A percentile compares a stretch with the other conserved stretches of the same genome.
Evolutionary conservation across 2,113 vertebrate species (phyloP).

Genomic region (Mesoclemmys tuberculata): DNA sequence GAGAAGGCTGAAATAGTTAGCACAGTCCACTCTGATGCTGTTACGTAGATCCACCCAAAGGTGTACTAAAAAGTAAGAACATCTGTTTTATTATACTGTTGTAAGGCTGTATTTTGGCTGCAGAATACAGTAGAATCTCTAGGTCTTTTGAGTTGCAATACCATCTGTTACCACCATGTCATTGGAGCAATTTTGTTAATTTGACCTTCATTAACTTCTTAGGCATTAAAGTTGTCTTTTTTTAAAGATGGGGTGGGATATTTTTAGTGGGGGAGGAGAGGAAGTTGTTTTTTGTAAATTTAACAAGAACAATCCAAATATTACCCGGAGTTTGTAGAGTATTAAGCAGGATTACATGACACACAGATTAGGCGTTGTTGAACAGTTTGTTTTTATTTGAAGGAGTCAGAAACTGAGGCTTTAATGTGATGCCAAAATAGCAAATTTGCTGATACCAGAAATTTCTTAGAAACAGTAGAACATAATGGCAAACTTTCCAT

Average conservation of each 20-base stretch:
- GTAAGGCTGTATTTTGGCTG: neutral
- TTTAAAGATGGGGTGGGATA: neutral
- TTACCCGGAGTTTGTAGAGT: slow-evolving; percentile 82
- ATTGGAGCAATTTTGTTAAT: neutral
- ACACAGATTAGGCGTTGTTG: slow-evolving; percentile 82
- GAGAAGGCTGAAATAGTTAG: rapidly evolving
- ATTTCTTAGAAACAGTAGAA: neutral
- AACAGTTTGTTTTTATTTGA: slow-evolving; percentile 83
- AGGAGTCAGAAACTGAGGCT: slow-evolving; percentile 66
- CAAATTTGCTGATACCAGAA: slow-evolving; percentile 6
- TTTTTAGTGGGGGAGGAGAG: neutral
- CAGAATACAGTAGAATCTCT: neutral
- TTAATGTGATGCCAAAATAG: neutral
- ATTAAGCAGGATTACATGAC: slow-evolving; percentile 85
- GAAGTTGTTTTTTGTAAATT: slow-evolving; percentile 52
- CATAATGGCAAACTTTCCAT: neutral
- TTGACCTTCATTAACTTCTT: neutral
- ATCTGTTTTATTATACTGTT: rapidly evolving
- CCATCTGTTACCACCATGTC: neutral
- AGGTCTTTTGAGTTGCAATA: neutral
- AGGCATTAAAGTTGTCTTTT: rapidly evolving
- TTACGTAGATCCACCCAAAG: neutral
- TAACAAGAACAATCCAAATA: slow-evolving; percentile 79
- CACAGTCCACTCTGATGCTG: rapidly evolving
- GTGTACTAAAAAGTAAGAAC: rapidly evolving